Evolutionary conservation across 2,888 invertebrate species (phyloP).

Genomic region (Ditula angustiorana): DNA sequence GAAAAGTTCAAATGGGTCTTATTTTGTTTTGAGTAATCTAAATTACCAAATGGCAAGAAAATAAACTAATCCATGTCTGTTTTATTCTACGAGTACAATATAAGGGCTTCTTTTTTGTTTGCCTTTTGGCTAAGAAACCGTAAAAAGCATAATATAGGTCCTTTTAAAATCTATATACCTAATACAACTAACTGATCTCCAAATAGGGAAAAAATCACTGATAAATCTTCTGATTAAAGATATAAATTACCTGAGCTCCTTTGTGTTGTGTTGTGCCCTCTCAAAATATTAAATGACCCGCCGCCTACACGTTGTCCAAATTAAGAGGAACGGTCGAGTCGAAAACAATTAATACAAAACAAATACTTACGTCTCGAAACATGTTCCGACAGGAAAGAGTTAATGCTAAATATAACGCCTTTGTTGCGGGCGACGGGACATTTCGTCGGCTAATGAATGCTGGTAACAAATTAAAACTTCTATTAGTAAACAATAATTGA

Average conservation of each 20-base stretch:
- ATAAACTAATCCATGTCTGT: too few relatives aligned
- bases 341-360: conserved; percentile 42
- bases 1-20: too few relatives aligned
- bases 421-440: conserved; percentile 6
- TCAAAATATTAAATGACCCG: conserved; percentile 23
- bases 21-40: too few relatives aligned
- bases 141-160: too few relatives aligned
- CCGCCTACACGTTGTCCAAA: conserved; percentile 46
- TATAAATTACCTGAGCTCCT: not conserved
- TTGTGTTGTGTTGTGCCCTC: too few relatives aligned
- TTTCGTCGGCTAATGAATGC: conserved; percentile 10
- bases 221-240: not conserved
- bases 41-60: too few relatives aligned
- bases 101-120: too few relatives aligned
- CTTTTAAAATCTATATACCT: too few relatives aligned
- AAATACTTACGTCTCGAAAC: conserved; percentile 49
- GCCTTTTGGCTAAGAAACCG: too few relatives aligned
- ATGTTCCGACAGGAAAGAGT: conserved; percentile 55
- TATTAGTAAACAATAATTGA: not conserved
- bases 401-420: conserved; percentile 32
- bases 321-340: conserved; percentile 16
- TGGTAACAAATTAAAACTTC: not conserved
- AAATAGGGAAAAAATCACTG: not conserved
- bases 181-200: not conserved
- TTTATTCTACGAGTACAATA: too few relatives aligned